Percentiles rank a stretch among this genome's conserved stretches.
phyloP scores from a whole-genome alignment of 2,797 vertebrate species.

The Parotocinclus haroldoi region DNA sequence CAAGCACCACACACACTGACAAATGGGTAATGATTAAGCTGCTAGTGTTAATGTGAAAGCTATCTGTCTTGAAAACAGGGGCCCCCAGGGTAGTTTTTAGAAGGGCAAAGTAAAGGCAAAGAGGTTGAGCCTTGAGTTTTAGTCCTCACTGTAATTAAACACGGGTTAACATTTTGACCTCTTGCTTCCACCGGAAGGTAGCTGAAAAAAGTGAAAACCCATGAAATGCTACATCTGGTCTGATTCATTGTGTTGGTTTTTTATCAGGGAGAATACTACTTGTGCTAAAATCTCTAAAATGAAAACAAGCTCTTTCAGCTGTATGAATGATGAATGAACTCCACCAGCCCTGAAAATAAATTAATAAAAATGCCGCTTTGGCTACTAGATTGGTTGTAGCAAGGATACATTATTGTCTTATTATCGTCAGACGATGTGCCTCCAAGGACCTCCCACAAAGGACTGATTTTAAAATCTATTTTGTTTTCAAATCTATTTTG shows the following conservation, averaged over 20 bases:
- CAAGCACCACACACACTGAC: constrained; percentile 8
- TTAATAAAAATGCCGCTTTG: too few relatives aligned
- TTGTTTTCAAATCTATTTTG: too few relatives aligned
- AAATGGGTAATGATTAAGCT: constrained; percentile 51
- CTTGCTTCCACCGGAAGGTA: constrained; percentile 46
- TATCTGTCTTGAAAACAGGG: constrained; percentile 38
- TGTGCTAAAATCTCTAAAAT: background rate
- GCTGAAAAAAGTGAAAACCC: constrained; percentile 10
- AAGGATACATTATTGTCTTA: too few relatives aligned
- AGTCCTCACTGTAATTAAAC: constrained; percentile 50
- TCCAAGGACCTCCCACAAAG: too few relatives aligned
- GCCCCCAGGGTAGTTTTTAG: constrained; percentile 44
- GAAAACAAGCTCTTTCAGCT: too few relatives aligned
- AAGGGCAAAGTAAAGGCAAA: constrained; percentile 7
- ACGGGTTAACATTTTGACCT: constrained; percentile 54
- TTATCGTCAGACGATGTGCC: too few relatives aligned
- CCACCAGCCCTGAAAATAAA: too few relatives aligned
- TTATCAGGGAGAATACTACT: background rate
- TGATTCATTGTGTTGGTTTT: background rate
- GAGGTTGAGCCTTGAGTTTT: constrained; percentile 20
- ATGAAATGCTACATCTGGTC: background rate
- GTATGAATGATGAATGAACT: too few relatives aligned
- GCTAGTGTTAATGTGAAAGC: constrained; percentile 52
- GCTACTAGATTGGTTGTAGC: too few relatives aligned
- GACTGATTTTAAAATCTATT: too few relatives aligned